Conservation (phyloP, 2,797 vertebrate genomes). For the Steatocranus sp. region DNA sequence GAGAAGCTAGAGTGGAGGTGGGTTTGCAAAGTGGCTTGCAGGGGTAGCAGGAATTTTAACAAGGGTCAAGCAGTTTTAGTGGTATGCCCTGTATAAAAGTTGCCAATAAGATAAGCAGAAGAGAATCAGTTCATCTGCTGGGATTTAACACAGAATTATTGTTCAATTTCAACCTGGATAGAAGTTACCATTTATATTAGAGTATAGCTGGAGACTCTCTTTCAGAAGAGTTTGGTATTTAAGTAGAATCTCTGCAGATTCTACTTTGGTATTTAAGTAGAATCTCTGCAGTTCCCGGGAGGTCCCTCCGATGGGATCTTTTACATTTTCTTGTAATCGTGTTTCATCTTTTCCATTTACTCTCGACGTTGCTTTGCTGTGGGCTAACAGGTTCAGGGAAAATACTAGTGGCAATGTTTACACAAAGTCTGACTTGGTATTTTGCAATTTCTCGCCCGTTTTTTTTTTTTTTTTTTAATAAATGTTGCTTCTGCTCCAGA, state of each 20-base stretch:
- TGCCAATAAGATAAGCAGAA: not conserved
- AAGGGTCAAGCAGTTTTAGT: not conserved
- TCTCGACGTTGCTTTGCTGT: not conserved
- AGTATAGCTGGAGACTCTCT: not conserved
- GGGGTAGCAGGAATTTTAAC: not conserved
- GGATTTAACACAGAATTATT: not conserved
- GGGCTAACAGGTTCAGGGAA: not conserved
- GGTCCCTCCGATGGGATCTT: not conserved
- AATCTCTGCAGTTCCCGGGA: not conserved
- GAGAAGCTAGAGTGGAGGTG: not conserved
- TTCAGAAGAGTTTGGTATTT: not conserved
- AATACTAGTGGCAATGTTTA: not conserved
- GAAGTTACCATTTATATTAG: not conserved
- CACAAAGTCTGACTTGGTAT: not conserved
- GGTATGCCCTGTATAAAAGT: too few species aligned
- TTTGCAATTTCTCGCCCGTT: not conserved
- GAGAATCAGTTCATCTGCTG: not conserved
- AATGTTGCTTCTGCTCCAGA: not conserved
- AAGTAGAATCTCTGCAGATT: not conserved
- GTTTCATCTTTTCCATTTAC: fast-evolving
- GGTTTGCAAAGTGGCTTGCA: not conserved
- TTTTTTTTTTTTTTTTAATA: not conserved
- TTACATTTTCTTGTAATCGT: not conserved
- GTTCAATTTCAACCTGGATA: not conserved
- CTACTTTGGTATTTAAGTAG: not conserved